These are phyloP conservation scores for Cephus pulcher DNA, from an alignment of 2,888 invertebrate genomes.

Conservation along the genomic window DNA sequence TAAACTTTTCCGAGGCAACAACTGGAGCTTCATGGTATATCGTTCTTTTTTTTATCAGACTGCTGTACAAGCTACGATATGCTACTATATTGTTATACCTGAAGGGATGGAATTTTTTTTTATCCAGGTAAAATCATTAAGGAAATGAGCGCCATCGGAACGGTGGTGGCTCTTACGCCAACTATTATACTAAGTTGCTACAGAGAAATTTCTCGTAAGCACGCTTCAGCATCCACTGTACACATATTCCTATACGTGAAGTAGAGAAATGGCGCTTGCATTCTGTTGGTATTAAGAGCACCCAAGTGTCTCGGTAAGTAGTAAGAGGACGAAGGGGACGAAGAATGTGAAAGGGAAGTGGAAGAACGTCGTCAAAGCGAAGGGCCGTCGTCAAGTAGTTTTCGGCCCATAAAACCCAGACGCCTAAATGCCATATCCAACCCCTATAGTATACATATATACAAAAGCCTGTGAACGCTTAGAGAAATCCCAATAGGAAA, in stretches of 20 bases:
- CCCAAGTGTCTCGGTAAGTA: not conserved
- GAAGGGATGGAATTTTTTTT: not conserved
- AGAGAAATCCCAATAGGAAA: not conserved
- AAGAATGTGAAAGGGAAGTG: not conserved
- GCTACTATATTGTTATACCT: not conserved
- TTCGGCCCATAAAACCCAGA: constrained; percentile 46
- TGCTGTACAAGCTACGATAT: not conserved
- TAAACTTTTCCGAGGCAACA: not conserved
- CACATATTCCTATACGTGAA: not conserved
- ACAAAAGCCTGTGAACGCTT: constrained; percentile 9
- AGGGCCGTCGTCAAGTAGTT: constrained; percentile 17
- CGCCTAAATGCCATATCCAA: constrained; percentile 35
- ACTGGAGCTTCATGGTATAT: not conserved
- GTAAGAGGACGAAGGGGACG: not conserved
- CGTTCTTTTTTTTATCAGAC: not conserved
- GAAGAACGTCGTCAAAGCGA: not conserved
- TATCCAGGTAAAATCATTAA: not conserved
- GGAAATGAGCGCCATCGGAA: not conserved
- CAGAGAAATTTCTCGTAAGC: not conserved
- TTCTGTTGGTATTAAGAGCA: not conserved
- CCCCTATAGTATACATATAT: not conserved
- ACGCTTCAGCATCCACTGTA: not conserved
- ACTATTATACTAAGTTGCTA: not conserved
- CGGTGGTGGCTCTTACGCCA: not conserved
- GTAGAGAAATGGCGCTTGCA: not conserved